Percentiles rank a stretch among this genome's conserved stretches.
These are phyloP conservation scores for Lethrus apterus DNA, from an alignment of 1,140 invertebrate genomes.

Conservation along the genomic window DNA sequence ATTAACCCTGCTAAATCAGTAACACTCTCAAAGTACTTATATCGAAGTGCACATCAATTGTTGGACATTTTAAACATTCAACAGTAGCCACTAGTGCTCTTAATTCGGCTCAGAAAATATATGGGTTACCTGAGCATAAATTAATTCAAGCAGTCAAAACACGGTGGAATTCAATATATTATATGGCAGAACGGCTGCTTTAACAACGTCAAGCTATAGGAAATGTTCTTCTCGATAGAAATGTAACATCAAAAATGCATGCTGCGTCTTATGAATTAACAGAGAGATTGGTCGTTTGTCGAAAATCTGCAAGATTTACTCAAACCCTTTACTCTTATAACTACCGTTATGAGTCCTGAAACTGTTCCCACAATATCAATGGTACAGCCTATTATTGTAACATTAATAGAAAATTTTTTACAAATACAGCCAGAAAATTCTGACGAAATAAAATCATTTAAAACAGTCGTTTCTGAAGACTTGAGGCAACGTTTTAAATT, in stretches of 20 bases:
- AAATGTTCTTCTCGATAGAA: neutral
- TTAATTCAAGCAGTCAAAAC: slow-evolving; percentile 11
- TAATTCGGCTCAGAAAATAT: neutral
- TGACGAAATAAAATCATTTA: too few species aligned
- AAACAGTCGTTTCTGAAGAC: too few species aligned
- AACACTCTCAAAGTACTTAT: neutral
- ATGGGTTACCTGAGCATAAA: slow-evolving; percentile 9
- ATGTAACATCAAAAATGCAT: neutral
- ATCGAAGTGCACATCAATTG: neutral
- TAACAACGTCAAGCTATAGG: slow-evolving; percentile 12
- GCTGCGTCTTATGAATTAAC: neutral
- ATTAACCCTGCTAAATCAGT: too few species aligned
- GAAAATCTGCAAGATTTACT: slow-evolving; percentile 13
- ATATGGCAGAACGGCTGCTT: slow-evolving; percentile 18
- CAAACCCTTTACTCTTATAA: slow-evolving; percentile 18
- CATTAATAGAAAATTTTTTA: slow-evolving; percentile 1
- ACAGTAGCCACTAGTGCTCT: neutral
- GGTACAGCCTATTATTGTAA: neutral
- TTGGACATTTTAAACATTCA: slow-evolving; percentile 4
- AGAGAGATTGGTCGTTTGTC: slow-evolving; percentile 4
- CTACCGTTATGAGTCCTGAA: neutral
- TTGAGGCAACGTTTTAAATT: too few species aligned
- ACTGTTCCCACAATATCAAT: neutral
- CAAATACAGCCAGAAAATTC: too few species aligned
- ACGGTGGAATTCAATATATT: slow-evolving; percentile 17